These are phyloP conservation scores for Indicator maculatus DNA, from an alignment of 2,113 vertebrate species.

Conservation along the genomic window DNA sequence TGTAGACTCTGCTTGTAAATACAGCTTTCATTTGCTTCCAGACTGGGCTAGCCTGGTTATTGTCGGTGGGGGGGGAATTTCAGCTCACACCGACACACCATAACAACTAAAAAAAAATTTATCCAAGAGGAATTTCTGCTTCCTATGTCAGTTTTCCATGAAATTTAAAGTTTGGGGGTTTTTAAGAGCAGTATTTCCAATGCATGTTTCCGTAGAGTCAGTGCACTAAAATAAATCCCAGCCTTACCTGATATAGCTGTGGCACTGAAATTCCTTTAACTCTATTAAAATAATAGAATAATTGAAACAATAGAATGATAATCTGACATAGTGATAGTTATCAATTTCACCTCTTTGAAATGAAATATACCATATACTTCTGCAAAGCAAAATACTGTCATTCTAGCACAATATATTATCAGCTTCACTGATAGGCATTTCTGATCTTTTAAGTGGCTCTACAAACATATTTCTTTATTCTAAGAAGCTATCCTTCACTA, in stretches of 20 bases:
- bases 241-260: background rate
- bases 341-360: background rate
- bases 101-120: background rate
- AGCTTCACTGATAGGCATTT: background rate
- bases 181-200: background rate
- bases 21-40: no score
- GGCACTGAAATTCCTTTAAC: background rate
- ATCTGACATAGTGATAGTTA: background rate
- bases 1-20: no score
- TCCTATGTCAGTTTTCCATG: background rate
- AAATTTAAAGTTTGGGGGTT: background rate
- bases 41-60: no score
- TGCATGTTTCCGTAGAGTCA: accelerated
- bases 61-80: no score
- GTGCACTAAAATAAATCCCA: background rate
- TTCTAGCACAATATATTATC: background rate
- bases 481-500: background rate
- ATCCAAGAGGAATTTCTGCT: background rate
- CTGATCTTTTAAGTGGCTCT: background rate
- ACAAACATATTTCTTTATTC: background rate
- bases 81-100: no score
- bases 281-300: background rate
- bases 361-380: background rate
- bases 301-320: background rate
- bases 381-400: background rate